phyloP scores from a whole-genome alignment of 2,888 invertebrate genomes.

The Pandemis heparana region DNA sequence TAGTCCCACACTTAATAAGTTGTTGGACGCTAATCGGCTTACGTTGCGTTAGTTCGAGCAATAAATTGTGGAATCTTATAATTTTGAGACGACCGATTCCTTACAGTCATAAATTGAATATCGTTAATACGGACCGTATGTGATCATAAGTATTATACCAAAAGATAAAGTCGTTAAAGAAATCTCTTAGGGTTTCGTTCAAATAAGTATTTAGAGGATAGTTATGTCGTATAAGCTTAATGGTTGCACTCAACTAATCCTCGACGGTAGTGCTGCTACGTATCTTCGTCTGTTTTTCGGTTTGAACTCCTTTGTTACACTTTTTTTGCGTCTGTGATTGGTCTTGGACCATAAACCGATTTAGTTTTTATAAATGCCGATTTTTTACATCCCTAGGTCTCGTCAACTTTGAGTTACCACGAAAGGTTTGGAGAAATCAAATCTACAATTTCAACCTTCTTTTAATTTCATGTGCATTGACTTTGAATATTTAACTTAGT shows the following conservation, averaged over 20 bases:
- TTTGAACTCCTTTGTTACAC: neutral
- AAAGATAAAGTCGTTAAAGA: slow-evolving; percentile 76
- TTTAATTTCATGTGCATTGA: too few relatives aligned
- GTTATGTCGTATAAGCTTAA: slow-evolving; percentile 72
- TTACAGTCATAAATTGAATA: slow-evolving; percentile 82
- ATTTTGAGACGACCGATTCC: slow-evolving; percentile 77
- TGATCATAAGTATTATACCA: slow-evolving; percentile 71
- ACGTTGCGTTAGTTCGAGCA: slow-evolving; percentile 60
- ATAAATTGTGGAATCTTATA: slow-evolving; percentile 85
- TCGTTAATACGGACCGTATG: slow-evolving; percentile 76
- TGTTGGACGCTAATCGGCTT: slow-evolving; percentile 81
- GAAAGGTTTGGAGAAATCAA: too few relatives aligned
- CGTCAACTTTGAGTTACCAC: too few relatives aligned
- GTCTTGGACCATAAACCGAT: neutral
- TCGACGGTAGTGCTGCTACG: slow-evolving; percentile 24
- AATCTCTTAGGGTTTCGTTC: slow-evolving; percentile 57
- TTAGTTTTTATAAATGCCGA: neutral
- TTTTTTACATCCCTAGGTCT: too few relatives aligned
- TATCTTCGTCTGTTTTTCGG: neutral
- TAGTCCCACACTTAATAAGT: slow-evolving; percentile 83
- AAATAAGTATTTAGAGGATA: slow-evolving; percentile 56
- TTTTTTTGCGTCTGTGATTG: neutral
- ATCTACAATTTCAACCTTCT: too few relatives aligned
- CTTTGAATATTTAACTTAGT: too few relatives aligned
- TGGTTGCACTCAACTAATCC: slow-evolving; percentile 67